A percentile compares a stretch with the other conserved stretches of the same genome.
These are phyloP conservation scores for Eupithecia abbreviata DNA, from an alignment of 2,888 invertebrate genomes.

Conservation along the genomic window DNA sequence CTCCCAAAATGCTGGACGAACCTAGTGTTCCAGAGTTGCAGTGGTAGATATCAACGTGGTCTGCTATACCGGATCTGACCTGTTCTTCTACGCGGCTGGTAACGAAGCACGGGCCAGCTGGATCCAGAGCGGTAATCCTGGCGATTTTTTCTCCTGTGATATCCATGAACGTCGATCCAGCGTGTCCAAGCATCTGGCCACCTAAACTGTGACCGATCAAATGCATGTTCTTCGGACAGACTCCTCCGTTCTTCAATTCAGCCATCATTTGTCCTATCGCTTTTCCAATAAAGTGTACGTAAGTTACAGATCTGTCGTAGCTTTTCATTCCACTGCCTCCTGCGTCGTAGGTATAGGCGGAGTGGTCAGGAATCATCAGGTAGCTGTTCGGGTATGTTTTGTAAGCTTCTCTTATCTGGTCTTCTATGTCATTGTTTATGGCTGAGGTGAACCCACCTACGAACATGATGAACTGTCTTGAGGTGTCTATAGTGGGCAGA, in stretches of 20 bases:
- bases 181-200: slow-evolving; percentile 69
- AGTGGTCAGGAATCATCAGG: slow-evolving; percentile 76
- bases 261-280: slow-evolving; percentile 66
- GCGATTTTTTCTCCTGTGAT: slow-evolving; percentile 62
- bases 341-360: slow-evolving; percentile 69
- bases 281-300: slow-evolving; percentile 73
- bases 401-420: slow-evolving; percentile 67
- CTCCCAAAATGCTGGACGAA: slow-evolving; percentile 77
- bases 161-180: slow-evolving; percentile 63
- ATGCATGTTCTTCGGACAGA: slow-evolving; percentile 67
- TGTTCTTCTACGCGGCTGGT: slow-evolving; percentile 71
- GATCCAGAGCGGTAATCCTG: slow-evolving; percentile 73
- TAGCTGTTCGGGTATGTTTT: slow-evolving; percentile 68
- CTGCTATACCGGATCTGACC: slow-evolving; percentile 81
- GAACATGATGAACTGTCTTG: slow-evolving; percentile 66
- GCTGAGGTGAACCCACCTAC: slow-evolving; percentile 73
- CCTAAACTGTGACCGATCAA: slow-evolving; percentile 77
- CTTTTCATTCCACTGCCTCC: slow-evolving; percentile 63
- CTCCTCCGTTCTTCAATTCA: slow-evolving; percentile 57
- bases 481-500: slow-evolving; percentile 58
- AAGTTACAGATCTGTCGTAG: slow-evolving; percentile 72
- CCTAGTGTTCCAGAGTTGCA: slow-evolving; percentile 84
- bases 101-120: slow-evolving; percentile 77
- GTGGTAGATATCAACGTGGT: slow-evolving; percentile 85
- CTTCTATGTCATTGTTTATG: slow-evolving; percentile 68